These are phyloP conservation scores for Drosophila sturtevanti DNA, from an alignment of 1,140 invertebrate species.

Conservation along the genomic window DNA sequence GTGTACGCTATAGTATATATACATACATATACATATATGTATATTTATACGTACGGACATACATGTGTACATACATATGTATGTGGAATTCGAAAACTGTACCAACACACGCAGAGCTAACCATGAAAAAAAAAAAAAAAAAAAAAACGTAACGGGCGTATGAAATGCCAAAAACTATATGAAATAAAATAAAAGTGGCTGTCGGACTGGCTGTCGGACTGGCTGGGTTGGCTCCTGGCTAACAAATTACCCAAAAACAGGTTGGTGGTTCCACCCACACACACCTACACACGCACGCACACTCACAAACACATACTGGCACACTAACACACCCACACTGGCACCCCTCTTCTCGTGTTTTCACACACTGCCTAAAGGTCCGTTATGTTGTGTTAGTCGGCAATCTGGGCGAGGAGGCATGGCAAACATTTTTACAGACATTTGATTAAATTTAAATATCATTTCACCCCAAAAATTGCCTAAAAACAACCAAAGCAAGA, in stretches of 20 bases:
- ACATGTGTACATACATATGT: conserved; percentile 22
- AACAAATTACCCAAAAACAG: conserved; percentile 74
- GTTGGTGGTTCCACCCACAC: conserved; percentile 55
- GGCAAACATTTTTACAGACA: conserved; percentile 78
- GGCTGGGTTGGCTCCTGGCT: conserved; percentile 36
- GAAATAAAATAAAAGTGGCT: conserved; percentile 74
- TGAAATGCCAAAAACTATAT: conserved; percentile 73
- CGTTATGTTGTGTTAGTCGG: conserved; percentile 36
- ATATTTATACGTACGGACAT: too few relatives aligned
- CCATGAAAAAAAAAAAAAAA: conserved; percentile 13
- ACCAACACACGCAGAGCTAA: conserved; percentile 63
- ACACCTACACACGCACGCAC: conserved; percentile 30
- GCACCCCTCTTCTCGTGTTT: conserved; percentile 18
- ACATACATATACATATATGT: conserved; percentile 18
- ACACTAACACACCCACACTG: conserved; percentile 6
- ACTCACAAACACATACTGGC: conserved; percentile 12
- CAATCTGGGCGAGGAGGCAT: conserved; percentile 43
- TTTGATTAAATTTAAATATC: conserved; percentile 81
- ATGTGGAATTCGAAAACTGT: conserved; percentile 61
- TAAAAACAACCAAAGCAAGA: conserved; percentile 55
- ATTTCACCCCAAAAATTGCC: conserved; percentile 68
- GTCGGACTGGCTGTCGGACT: conserved; percentile 47
- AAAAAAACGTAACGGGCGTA: conserved; percentile 35
- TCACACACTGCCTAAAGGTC: conserved; percentile 20
- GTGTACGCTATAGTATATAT: conserved; percentile 8